Evolutionary conservation across 2,888 invertebrate species (phyloP).

Genomic region (Volucella inflata): DNA sequence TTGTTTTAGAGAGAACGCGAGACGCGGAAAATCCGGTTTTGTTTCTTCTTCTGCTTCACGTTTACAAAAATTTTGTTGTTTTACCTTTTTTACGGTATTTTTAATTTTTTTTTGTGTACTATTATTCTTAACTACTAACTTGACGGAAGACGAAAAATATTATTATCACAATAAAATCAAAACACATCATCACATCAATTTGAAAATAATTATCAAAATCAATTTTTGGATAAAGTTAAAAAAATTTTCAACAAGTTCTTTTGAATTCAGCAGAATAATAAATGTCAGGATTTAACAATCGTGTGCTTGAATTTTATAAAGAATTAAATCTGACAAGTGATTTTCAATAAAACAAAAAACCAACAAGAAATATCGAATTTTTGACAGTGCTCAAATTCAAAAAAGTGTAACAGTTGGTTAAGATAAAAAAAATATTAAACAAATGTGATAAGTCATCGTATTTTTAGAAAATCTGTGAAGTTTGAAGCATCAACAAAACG

Average conservation of each 20-base stretch:
- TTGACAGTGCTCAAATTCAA: constrained; percentile 61
- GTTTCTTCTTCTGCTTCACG: constrained; percentile 57
- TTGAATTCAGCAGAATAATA: no score
- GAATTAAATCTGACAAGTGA: constrained; percentile 27
- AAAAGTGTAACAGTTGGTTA: constrained; percentile 64
- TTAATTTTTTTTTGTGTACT: background rate
- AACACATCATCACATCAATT: background rate
- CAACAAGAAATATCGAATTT: constrained; percentile 37
- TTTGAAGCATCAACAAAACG: no score
- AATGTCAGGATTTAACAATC: constrained; percentile 19
- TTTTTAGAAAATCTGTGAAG: constrained; percentile 31
- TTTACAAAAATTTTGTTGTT: constrained; percentile 16
- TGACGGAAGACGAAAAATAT: constrained; percentile 42
- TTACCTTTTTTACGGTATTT: constrained; percentile 20
- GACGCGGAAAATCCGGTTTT: constrained; percentile 78
- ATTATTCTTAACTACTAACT: constrained; percentile 4
- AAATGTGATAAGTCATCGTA: constrained; percentile 48
- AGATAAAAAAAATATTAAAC: constrained; percentile 29
- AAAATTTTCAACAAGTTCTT: no score
- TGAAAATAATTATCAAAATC: background rate
- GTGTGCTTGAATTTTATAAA: constrained; percentile 12
- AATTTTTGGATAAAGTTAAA: no score
- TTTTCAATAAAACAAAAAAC: constrained; percentile 21
- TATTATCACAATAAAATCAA: constrained; percentile 17
- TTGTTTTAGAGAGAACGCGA: constrained; percentile 78